Evolutionary conservation across 2,113 vertebrate species (phyloP).

Genomic region (Tichodroma muraria): DNA sequence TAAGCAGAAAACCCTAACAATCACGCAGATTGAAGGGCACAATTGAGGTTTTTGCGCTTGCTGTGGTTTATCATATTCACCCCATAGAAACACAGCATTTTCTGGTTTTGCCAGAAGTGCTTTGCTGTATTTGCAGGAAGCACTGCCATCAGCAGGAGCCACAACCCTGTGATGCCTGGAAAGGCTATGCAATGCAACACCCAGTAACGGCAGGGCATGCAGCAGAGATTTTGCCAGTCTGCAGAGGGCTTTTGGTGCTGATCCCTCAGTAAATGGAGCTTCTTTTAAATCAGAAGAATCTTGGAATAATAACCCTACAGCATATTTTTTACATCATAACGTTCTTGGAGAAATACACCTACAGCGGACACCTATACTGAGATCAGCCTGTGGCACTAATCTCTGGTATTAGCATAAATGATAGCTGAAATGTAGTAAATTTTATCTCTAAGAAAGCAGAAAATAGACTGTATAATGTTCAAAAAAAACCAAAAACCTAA

Average conservation of each 20-base stretch:
- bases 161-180: not conserved
- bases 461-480: not conserved
- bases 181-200: not conserved
- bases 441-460: not conserved
- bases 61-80: not conserved
- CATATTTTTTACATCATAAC: rapidly evolving
- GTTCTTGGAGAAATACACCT: not conserved
- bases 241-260: not conserved
- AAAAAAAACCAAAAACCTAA: not conserved
- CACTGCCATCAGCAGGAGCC: not conserved
- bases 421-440: not conserved
- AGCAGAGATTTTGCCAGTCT: not conserved
- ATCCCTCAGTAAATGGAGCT: not conserved
- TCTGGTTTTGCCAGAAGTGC: not conserved
- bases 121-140: not conserved
- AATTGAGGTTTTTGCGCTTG: not conserved
- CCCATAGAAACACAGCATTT: not conserved
- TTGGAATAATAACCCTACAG: not conserved
- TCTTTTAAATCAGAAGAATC: not conserved
- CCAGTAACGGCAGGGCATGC: not conserved
- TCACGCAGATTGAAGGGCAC: not conserved
- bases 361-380: not conserved
- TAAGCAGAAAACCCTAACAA: not conserved
- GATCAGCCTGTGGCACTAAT: not conserved
- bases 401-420: not conserved